Evolutionary conservation across 2,797 vertebrate species (phyloP).

Genomic region (Pogonophryne albipinna): DNA sequence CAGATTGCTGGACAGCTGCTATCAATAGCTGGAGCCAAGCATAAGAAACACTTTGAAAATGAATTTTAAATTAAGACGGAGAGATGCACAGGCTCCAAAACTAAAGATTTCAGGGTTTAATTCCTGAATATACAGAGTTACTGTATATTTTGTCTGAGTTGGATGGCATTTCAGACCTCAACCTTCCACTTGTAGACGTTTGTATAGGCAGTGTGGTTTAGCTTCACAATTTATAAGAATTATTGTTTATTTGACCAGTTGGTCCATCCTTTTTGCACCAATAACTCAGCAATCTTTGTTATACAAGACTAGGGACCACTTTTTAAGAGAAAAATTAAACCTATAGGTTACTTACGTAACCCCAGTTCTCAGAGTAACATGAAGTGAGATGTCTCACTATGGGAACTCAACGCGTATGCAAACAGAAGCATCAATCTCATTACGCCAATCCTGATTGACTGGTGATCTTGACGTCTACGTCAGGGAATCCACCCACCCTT

Average conservation of each 20-base stretch:
- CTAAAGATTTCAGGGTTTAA: conserved; percentile 46
- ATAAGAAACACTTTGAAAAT: conserved; percentile 78
- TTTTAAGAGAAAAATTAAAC: too few relatives aligned
- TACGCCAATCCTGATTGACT: too few relatives aligned
- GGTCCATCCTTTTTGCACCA: neutral
- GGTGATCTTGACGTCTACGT: too few relatives aligned
- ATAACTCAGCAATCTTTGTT: neutral
- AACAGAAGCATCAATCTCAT: too few relatives aligned
- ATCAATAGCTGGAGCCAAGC: conserved; percentile 67
- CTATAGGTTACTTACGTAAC: too few relatives aligned
- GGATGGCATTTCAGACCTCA: conserved; percentile 20
- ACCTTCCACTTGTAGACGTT: conserved; percentile 6
- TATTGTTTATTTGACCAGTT: conserved; percentile 9
- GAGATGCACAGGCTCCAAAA: conserved; percentile 56
- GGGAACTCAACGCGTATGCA: too few relatives aligned
- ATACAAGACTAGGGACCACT: too few relatives aligned
- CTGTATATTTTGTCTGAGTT: conserved; percentile 37
- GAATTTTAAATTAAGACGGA: conserved; percentile 79
- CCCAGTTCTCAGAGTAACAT: too few relatives aligned
- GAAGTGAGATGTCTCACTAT: too few relatives aligned
- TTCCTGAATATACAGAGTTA: conserved; percentile 45
- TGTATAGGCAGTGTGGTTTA: neutral
- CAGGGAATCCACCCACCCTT: too few relatives aligned
- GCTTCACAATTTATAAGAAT: neutral
- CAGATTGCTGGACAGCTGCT: conserved; percentile 79